phyloP scores from a whole-genome alignment of 2,113 vertebrate genomes.

The Vombatus ursinus region DNA sequence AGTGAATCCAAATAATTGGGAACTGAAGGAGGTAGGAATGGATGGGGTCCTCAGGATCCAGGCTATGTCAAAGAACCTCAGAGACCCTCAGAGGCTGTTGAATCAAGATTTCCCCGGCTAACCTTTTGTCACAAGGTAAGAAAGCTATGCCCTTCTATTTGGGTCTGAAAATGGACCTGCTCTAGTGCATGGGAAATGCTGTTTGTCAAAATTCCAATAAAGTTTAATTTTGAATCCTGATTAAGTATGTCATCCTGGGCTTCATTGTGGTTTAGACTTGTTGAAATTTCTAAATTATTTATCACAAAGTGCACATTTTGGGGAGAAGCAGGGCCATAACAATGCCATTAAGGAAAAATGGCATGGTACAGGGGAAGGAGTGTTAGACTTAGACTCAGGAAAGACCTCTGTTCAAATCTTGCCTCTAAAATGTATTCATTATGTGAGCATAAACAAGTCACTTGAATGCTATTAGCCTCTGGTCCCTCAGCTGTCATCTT shows the following conservation, averaged over 20 bases:
- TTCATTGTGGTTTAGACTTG: not conserved
- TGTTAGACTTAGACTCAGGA: not conserved
- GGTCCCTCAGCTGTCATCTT: not conserved
- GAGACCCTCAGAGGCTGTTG: not conserved
- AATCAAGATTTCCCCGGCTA: not conserved
- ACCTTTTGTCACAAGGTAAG: not conserved
- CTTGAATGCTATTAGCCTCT: not conserved
- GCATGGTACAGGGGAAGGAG: not conserved
- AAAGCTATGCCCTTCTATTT: not conserved
- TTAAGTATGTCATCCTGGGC: not conserved
- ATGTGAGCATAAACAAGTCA: not conserved
- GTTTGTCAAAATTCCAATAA: not conserved
- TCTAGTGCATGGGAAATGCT: not conserved
- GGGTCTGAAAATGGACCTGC: not conserved
- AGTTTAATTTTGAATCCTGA: not conserved
- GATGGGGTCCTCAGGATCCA: not conserved
- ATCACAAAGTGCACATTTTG: not conserved
- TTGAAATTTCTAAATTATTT: not conserved
- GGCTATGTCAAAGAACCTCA: not conserved
- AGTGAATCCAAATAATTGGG: not conserved
- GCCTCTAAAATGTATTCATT: not conserved
- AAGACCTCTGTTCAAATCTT: not conserved
- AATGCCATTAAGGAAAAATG: not conserved
- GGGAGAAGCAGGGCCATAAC: not conserved
- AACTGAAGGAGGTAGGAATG: not conserved